Evolutionary conservation across 2,797 vertebrate genomes (phyloP), one percentile per base, ranked within the genome.

Genomic region (Lutjanus campechanus): DNA sequence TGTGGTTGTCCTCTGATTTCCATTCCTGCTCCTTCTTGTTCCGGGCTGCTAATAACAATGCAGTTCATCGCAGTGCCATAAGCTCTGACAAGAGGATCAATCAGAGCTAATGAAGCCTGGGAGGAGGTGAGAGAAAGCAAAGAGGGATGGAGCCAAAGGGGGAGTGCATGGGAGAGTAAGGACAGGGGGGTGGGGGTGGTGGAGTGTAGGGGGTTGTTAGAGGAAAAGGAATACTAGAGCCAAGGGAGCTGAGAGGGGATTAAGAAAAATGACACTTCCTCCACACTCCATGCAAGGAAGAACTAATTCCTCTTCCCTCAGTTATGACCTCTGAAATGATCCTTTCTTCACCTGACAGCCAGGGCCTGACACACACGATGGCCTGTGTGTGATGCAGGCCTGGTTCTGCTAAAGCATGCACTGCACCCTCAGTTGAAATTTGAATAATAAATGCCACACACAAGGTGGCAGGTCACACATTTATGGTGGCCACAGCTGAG

Each of bases 91-190:
- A 80, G 84, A 86, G 79, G 87, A 92, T 93, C 90, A 93, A 85
- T 95, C 92, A 91, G 76, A 82, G 73, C 87, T 90, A 93, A 93
- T 91, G 91, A 91, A 90, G 79, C 84, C 86, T 75, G n/a, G 78
- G 78, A 90, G 81, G 78, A 84, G 81, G 79, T 81, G 85, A 81
- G 83, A 77, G 58, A 69, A 83, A 69, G 65, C 8, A 11, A 78
- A 53, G 73, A 76, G 63, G 72, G 64, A 80, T 41, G 49, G 70
- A 69, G 70, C 61, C 50, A 58, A 66, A 74, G 55, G 17, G 67
- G 22, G 50, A 40, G 58, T 55, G 61, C 66, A 56, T 70, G 41
- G 58, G 59, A 63, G 65, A 12, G 58, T 41, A 19, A 16, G 43
- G 60, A 59, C 40, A 49, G 53, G 66, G 11, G n/a, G 41, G n/a